Evolutionary conservation across 2,113 vertebrate species (phyloP).

Genomic region (Cryptomyrus ogoouensis): DNA sequence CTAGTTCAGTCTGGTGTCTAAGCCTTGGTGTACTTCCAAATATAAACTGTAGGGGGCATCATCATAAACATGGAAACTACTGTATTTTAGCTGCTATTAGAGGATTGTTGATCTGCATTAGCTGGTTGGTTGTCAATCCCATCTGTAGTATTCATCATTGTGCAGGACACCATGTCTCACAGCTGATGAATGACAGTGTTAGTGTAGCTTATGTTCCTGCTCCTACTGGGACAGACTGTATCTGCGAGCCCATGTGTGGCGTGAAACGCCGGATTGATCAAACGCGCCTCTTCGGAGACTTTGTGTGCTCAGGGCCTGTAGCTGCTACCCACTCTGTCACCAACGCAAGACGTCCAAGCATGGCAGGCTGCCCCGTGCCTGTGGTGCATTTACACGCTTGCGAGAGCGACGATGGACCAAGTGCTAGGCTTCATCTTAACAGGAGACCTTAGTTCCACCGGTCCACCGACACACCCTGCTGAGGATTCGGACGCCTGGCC

Average conservation of each 20-base stretch:
- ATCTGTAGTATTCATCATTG: not conserved
- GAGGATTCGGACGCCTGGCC: not conserved
- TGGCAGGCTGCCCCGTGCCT: slow-evolving; percentile 26
- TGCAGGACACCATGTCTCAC: not conserved
- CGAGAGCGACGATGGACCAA: slow-evolving; percentile 40
- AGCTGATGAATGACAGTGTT: not conserved
- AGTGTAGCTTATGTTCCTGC: not conserved
- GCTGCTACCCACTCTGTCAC: not conserved
- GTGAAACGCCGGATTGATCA: not conserved
- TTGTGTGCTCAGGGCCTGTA: not conserved
- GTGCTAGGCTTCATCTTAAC: slow-evolving; percentile 36
- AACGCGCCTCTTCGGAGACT: not conserved
- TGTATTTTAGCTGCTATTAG: not conserved
- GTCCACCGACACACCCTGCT: slow-evolving; percentile 34
- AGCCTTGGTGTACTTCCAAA: not conserved
- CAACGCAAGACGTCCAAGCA: slow-evolving; percentile 44
- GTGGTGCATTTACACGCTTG: slow-evolving; percentile 43
- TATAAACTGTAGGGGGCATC: not conserved
- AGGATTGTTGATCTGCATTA: not conserved
- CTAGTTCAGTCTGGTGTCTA: not conserved
- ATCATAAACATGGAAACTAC: not conserved
- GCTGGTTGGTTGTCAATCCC: not conserved
- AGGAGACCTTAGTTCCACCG: slow-evolving; percentile 42
- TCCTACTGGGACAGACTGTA: not conserved
- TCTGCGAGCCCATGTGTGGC: not conserved